Conservation (phyloP, 2,888 invertebrate species). For the Branchinecta sandiegonensis region DNA sequence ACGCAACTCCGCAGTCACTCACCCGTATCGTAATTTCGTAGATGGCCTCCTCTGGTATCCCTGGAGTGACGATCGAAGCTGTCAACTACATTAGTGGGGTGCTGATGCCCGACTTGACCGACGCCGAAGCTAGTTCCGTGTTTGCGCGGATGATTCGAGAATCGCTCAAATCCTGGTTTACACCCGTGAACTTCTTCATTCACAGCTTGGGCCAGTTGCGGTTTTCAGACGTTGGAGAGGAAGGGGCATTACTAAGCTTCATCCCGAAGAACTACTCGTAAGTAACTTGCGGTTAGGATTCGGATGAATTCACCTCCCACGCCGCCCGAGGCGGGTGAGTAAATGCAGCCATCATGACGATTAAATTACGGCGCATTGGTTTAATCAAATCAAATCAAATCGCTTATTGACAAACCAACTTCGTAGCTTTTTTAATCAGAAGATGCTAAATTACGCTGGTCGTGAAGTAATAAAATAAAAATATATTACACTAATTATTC, state of each 20-base stretch:
- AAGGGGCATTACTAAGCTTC: slow-evolving; percentile 65
- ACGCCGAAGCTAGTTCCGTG: slow-evolving; percentile 89
- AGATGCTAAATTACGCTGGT: too few relatives aligned
- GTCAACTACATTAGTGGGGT: slow-evolving; percentile 83
- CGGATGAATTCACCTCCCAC: not conserved
- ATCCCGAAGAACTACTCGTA: slow-evolving; percentile 86
- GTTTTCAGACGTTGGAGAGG: slow-evolving; percentile 64
- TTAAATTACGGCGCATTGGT: not conserved
- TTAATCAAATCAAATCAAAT: too few relatives aligned
- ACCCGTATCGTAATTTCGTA: slow-evolving; percentile 33
- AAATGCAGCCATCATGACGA: not conserved
- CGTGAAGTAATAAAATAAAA: too few relatives aligned
- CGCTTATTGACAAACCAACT: too few relatives aligned
- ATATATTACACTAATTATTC: too few relatives aligned
- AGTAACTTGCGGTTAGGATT: slow-evolving; percentile 34
- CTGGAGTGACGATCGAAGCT: slow-evolving; percentile 79
- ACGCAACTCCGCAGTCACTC: too few relatives aligned
- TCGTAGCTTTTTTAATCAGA: too few relatives aligned
- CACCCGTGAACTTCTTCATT: slow-evolving; percentile 94
- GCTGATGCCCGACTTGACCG: slow-evolving; percentile 69
- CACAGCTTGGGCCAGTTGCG: slow-evolving; percentile 89
- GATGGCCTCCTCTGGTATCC: slow-evolving; percentile 84
- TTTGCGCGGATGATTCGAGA: slow-evolving; percentile 93
- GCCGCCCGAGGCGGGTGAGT: not conserved
- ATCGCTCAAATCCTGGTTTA: slow-evolving; percentile 80